phyloP scores from a whole-genome alignment of 1,140 invertebrate species.

The Trichonephila inaurata region DNA sequence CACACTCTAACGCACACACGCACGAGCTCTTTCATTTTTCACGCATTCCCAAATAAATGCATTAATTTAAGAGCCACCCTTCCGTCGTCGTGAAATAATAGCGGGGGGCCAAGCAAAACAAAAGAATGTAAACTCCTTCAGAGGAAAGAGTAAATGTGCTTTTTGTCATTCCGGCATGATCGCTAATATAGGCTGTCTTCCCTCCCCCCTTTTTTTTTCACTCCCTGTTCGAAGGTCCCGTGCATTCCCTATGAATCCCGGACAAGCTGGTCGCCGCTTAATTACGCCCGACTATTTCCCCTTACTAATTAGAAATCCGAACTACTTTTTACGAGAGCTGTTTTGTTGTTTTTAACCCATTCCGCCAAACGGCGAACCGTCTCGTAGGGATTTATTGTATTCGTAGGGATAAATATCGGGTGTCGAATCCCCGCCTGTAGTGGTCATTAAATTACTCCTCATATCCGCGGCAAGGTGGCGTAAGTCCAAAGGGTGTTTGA shows the following conservation, averaged over 20 bases:
- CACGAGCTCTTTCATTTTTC: not conserved
- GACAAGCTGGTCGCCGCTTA: constrained; percentile 54
- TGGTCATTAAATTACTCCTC: not conserved
- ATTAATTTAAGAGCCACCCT: not conserved
- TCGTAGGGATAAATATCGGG: constrained; percentile 22
- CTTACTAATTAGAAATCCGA: constrained; percentile 66
- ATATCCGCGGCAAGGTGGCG: not conserved
- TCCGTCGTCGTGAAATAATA: constrained; percentile 47
- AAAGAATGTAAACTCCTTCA: constrained; percentile 33
- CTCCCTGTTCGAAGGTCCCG: not conserved
- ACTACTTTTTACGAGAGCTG: constrained; percentile 36
- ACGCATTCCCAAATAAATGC: constrained; percentile 17
- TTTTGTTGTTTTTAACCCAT: constrained; percentile 58
- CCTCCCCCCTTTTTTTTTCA: not conserved
- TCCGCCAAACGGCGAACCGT: not conserved
- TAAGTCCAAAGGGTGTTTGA: too few relatives aligned
- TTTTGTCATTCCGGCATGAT: constrained; percentile 38
- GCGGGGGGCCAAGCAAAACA: not conserved
- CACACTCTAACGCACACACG: not conserved
- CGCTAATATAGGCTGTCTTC: not conserved
- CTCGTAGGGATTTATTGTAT: constrained; percentile 6
- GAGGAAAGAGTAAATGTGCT: constrained; percentile 39
- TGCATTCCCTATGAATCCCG: constrained; percentile 20
- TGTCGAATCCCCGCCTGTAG: not conserved
- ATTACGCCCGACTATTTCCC: constrained; percentile 60